Evolutionary conservation across 2,797 vertebrate genomes (phyloP), one percentile per base, ranked within the genome.

Genomic region (Clarias laeviceps): DNA sequence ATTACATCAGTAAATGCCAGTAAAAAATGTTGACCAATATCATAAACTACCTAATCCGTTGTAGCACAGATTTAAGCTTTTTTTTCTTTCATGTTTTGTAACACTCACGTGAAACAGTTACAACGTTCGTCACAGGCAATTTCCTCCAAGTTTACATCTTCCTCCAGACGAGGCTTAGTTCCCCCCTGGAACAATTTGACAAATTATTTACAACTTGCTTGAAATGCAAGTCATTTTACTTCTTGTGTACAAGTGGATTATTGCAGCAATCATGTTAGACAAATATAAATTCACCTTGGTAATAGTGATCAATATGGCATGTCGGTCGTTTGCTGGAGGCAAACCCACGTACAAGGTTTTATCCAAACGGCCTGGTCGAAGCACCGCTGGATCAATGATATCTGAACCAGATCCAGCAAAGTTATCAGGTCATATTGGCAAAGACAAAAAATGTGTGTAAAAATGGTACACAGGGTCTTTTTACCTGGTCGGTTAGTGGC

Each of bases 401-500:
- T 99, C 98, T 98, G 86, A 18, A 24, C 8, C 50, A 76, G 74
- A 22, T 6, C 29, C 56, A 66, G 50, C n/a, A 70, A 70, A 69
- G 22, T 34, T 24, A 32, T 40, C 27, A 82, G 32, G 22, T 7
- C 12, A 27, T 11, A 18, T 6, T 65, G 7, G 4, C 64, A 50
- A 80, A 29, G 5, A 80, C 14, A 65, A 29, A 65, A 65, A 29
- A 20, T 0, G 37, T 20, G 32, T 34, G 1, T 12, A n/a, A 68
- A 40, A 68, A 24, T 11, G 54, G 9, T 32, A 50, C 5, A 27
- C 24, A 1, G 56, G 1, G 22, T 34, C 20, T 56, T 32, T 89
- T 93, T 66, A 97, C 98, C 98, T 94, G 97, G 98, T 86, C 98
- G 95, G 92, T 99, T 99, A 29, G 98, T 99, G 8, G 98, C 98